Conservation (phyloP, 2,797 vertebrate genomes). For the Enteromius trimaculatus region DNA sequence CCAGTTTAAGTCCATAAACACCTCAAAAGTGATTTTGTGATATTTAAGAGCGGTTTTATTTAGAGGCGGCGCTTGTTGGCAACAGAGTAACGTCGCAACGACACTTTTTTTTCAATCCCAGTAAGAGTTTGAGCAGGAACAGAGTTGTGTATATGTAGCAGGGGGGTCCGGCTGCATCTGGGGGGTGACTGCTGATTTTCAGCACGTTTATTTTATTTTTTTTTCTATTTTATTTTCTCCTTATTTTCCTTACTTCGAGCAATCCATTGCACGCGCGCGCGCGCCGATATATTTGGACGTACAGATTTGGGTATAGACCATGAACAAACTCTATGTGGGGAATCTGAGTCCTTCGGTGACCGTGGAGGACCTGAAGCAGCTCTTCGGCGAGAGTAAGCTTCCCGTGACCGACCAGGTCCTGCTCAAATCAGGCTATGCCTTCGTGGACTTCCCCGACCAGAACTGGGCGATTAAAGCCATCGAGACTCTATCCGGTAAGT, state of each 20-base stretch:
- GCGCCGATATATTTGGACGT: slow-evolving; percentile 67
- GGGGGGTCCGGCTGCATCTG: slow-evolving; percentile 77
- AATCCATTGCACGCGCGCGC: slow-evolving; percentile 62
- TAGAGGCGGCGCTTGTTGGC: slow-evolving; percentile 85
- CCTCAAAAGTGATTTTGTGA: slow-evolving; percentile 76
- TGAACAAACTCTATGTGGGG: slow-evolving; percentile 96
- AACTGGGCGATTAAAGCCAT: slow-evolving; percentile 95
- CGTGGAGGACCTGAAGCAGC: slow-evolving; percentile 91
- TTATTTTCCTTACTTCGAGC: slow-evolving; percentile 65
- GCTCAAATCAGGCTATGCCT: slow-evolving; percentile 94
- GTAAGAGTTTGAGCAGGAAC: slow-evolving; percentile 84
- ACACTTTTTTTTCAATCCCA: slow-evolving; percentile 79
- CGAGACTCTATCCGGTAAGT: slow-evolving; percentile 92
- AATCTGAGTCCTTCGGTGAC: slow-evolving; percentile 94
- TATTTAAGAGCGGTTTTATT: slow-evolving; percentile 80
- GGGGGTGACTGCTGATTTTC: slow-evolving; percentile 73
- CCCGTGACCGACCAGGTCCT: slow-evolving; percentile 89
- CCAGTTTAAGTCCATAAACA: slow-evolving; percentile 65
- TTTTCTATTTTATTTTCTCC: slow-evolving; percentile 58
- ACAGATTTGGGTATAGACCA: slow-evolving; percentile 81
- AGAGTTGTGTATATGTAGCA: slow-evolving; percentile 75
- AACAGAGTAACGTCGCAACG: slow-evolving; percentile 81
- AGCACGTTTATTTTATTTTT: slow-evolving; percentile 62
- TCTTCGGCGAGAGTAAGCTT: slow-evolving; percentile 90
- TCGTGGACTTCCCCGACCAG: slow-evolving; percentile 94